These are phyloP conservation scores for Calephelis virginiensis DNA, from an alignment of 1,140 invertebrate species.

Conservation along the genomic window DNA sequence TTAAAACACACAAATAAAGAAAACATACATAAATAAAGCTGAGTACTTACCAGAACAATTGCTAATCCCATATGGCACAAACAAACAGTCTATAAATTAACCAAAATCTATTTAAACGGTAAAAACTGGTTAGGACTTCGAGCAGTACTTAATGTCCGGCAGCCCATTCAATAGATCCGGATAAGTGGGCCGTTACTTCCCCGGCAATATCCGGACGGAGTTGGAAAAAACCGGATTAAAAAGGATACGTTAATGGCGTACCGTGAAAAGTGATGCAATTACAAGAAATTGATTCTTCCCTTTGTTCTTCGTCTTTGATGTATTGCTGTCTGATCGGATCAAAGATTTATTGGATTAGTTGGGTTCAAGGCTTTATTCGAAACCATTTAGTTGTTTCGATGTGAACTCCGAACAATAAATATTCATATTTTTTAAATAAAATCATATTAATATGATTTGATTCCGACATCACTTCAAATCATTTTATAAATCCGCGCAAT, in stretches of 20 bases:
- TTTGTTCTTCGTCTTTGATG: slow-evolving; percentile 48
- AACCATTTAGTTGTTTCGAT: no score
- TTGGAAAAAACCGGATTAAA: slow-evolving; percentile 64
- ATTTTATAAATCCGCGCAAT: no score
- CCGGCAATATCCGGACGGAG: slow-evolving; percentile 58
- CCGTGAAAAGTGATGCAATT: slow-evolving; percentile 67
- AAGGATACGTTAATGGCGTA: slow-evolving; percentile 58
- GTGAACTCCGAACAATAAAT: no score
- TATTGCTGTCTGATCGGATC: slow-evolving; percentile 21
- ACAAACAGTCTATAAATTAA: slow-evolving; percentile 22
- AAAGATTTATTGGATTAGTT: slow-evolving; percentile 16
- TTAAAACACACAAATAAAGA: no score
- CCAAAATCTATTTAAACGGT: slow-evolving; percentile 35
- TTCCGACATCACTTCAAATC: no score
- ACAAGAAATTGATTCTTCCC: slow-evolving; percentile 56
- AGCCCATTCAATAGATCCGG: slow-evolving; percentile 61
- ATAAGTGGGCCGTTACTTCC: slow-evolving; percentile 63
- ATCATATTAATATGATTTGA: no score
- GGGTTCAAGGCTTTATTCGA: background rate
- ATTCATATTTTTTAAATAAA: no score
- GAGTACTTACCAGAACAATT: background rate
- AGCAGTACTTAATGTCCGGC: slow-evolving; percentile 59
- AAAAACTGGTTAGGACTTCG: slow-evolving; percentile 37
- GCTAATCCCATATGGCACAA: background rate
- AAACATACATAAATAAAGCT: no score